Evolutionary conservation across 2,113 vertebrate genomes (phyloP), one percentile per base, ranked within the genome.

Genomic region (Elgaria multicarinata): DNA sequence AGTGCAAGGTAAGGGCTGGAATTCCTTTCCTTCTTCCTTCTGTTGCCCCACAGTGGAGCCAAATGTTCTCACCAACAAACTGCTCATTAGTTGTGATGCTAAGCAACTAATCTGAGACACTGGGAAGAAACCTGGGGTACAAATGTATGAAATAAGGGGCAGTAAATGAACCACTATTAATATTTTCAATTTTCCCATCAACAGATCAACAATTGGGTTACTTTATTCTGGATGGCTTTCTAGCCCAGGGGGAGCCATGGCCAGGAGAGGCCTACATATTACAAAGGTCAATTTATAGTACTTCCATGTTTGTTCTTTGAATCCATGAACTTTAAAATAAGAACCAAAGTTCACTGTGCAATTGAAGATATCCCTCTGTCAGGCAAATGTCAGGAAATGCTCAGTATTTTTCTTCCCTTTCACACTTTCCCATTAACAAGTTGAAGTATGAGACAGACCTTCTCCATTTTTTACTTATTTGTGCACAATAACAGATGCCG

Each of bases 301-400:
- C 64, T 84, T 78, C 81, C 62, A 71, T 36, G 31, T 79, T 72
- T 87, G 36, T 66, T 83, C 31, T 77, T 87, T 74, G 71, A 9
- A 85, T 85, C 83, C 75, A 44, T 77, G 44, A 79, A 85, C 22
- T 90, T 85, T 62, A 85, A 71, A 85, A 71, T 14, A 64, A 86
- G 69, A 81, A 80, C 8, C 33, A 74, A 80, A 80, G 82, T 28
- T 86, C 50, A 62, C 62, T 85, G 12, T 72, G 33, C 39, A 86
- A 50, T 55, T 72, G 76, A 80, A 36, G 14, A 36, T 31, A 76
- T 83, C 55, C 42, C 24, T 76, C 44, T 76, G 24, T 1, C 22
- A 64, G 53, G 31, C 83, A 90, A 86, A 90, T 79, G 75, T 72
- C 67, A 64, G 83, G 76, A 86, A 90, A 46, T 62, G 24, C 42